These are phyloP conservation scores for Zaprionus ornatus DNA, from an alignment of 1,140 invertebrate species.

Conservation along the genomic window DNA sequence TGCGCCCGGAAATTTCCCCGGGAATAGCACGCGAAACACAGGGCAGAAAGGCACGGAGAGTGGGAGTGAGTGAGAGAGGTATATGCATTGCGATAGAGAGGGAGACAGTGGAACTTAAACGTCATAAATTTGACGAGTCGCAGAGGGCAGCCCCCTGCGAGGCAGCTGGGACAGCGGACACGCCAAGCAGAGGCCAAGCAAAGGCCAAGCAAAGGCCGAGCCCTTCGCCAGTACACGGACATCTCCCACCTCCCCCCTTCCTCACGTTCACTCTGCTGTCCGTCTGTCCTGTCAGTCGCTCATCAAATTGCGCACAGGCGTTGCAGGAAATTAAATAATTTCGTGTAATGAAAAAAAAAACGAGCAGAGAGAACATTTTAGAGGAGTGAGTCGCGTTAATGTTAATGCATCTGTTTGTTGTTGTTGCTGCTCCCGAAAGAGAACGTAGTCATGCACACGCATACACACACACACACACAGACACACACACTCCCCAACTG, in stretches of 20 bases:
- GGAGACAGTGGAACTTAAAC: slow-evolving; percentile 20
- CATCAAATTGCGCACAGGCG: slow-evolving; percentile 71
- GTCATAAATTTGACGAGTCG: slow-evolving; percentile 54
- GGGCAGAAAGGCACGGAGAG: not conserved
- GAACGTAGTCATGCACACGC: slow-evolving; percentile 23
- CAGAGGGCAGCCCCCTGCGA: not conserved
- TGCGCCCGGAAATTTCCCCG: slow-evolving; percentile 14
- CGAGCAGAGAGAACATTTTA: not conserved
- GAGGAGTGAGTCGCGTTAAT: slow-evolving; percentile 51
- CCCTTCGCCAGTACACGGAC: slow-evolving; percentile 11
- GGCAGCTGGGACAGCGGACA: too few relatives aligned
- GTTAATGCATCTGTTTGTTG: slow-evolving; percentile 66
- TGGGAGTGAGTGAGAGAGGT: not conserved
- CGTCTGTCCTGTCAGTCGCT: slow-evolving; percentile 53
- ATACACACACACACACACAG: slow-evolving; percentile 10
- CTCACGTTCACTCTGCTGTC: not conserved
- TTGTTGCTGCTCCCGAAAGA: slow-evolving; percentile 2
- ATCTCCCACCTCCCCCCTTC: not conserved
- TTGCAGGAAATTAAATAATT: slow-evolving; percentile 79
- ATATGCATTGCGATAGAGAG: not conserved
- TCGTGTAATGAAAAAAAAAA: slow-evolving; percentile 69
- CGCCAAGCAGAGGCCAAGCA: not conserved
- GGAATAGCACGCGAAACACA: slow-evolving; percentile 1
- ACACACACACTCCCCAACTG: slow-evolving; percentile 16
- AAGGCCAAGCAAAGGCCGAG: not conserved